Evolutionary conservation across 2,113 vertebrate genomes (phyloP).

Genomic region (Grammomys dolichurus): DNA sequence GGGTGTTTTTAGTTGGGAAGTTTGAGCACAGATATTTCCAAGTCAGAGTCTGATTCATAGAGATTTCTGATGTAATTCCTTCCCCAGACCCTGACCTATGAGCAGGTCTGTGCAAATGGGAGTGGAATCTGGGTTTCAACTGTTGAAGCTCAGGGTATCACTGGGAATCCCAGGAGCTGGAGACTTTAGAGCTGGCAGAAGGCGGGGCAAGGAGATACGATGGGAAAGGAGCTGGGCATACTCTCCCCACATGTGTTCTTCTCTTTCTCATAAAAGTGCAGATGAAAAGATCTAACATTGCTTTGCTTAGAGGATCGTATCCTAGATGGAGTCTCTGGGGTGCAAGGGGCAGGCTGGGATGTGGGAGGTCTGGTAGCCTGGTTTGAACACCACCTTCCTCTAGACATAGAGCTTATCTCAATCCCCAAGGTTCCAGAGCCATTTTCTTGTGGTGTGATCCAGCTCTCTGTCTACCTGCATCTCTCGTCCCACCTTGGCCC

Average conservation of each 20-base stretch:
- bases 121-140: not conserved
- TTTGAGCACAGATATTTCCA: not conserved
- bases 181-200: not conserved
- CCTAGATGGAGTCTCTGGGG: not conserved
- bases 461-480: not conserved
- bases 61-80: conserved; percentile 45
- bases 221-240: not conserved
- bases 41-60: not conserved
- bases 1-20: not conserved
- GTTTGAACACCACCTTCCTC: not conserved
- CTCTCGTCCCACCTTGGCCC: not conserved
- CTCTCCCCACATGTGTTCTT: conserved; percentile 47
- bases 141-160: conserved; percentile 2
- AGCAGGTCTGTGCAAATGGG: not conserved
- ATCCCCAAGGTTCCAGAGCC: not conserved
- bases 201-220: not conserved
- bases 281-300: conserved; percentile 15
- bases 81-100: not conserved
- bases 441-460: not conserved
- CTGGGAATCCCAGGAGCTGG: conserved; percentile 31
- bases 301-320: not conserved
- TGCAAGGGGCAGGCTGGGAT: not conserved
- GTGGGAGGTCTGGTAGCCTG: not conserved
- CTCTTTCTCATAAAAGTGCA: not conserved
- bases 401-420: not conserved